A percentile compares a stretch with the other conserved stretches of the same genome.
phyloP scores from a whole-genome alignment of 23 tunicate species.

The Phallusia fumigata region DNA sequence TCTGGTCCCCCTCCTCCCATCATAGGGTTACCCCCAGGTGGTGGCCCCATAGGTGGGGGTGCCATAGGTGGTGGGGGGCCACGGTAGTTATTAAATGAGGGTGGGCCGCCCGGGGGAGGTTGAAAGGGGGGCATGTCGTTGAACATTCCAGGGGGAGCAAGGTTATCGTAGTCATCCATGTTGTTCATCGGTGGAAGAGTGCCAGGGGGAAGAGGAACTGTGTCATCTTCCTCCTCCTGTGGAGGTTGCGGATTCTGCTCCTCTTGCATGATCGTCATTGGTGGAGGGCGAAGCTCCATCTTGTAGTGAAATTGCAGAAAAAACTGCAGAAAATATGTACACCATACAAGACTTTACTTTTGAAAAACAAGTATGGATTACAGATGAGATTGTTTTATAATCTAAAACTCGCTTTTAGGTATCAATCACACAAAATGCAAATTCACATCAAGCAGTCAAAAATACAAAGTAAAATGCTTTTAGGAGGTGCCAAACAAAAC shows the following conservation, averaged over 20 bases:
- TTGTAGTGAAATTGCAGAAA: constrained; percentile 98
- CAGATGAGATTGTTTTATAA: no score
- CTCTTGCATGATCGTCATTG: constrained; percentile 28
- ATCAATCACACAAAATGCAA: no score
- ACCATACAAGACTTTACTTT: no score
- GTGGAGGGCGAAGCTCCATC: constrained; percentile 83
- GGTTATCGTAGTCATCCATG: constrained; percentile 36
- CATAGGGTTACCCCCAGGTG: constrained; percentile 30
- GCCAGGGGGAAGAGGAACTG: constrained; percentile 37
- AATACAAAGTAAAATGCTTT: no score
- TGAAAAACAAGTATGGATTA: no score
- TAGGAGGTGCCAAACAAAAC: no score
- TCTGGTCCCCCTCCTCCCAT: constrained; percentile 22
- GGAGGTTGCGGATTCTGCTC: not conserved
- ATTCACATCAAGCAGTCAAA: no score
- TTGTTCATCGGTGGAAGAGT: constrained; percentile 1
- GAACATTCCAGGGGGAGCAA: constrained; percentile 40
- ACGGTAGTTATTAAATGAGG: constrained; percentile 25
- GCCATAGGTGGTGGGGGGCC: constrained; percentile 53
- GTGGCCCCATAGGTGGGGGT: constrained; percentile 51
- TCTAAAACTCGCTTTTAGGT: no score
- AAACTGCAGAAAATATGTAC: constrained; percentile 45
- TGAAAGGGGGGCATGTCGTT: constrained; percentile 39
- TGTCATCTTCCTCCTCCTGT: constrained; percentile 20
- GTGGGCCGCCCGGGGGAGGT: constrained; percentile 27